Base-by-base conservation (phyloP, 2,797 vertebrate species). In the Tenualosa thibaudeaui region DNA sequence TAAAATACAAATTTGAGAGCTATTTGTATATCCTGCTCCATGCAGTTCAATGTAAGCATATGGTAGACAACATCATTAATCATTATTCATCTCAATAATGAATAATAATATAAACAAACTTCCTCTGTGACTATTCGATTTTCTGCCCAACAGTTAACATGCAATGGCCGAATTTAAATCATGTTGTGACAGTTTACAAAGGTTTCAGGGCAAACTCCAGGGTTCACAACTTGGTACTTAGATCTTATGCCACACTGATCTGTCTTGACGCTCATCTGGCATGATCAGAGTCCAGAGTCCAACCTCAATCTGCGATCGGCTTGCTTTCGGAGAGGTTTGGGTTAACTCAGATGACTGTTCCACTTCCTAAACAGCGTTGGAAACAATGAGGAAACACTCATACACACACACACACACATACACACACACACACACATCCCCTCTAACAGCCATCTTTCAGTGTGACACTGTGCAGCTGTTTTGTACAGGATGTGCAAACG, bases 401-500 rank as follows among this genome's bases (percentile, higher is more conserved):
- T 15, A 75, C 68, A 40, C 68, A 43, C 68, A 40, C 68, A 75
- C 68, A 40, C 68, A 75, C 65, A 15, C 65, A 40, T 10, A 40
- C 65, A 40, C 65, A 40, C 65, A 31, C 65, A 75, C 68, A 75
- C 68, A 75, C 68, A 75, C 68, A 75, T 13, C 75, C 86, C 82
- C 85, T 50, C 60, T 88, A 50, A 88, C 83, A 87, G 58, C 81
- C 56, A 5, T 86, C 50, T 84, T 49, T 90, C 51, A 84, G 82
- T 5, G 40, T 84, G 85, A 91, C 83, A 50, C 85, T 81, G 51
- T 75, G 50, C 89, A 90, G 90, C 90, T 91, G 89, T 86, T 85
- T 86, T 24, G 53, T 86, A 83, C 88, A 91, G 92, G 91, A 93
- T 88, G 88, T 81, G 24, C 53, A 6, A 85, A 56, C 88, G 46